These are phyloP conservation scores for Synanthedon formicaeformis DNA, from an alignment of 2,888 invertebrate genomes.

Conservation along the genomic window DNA sequence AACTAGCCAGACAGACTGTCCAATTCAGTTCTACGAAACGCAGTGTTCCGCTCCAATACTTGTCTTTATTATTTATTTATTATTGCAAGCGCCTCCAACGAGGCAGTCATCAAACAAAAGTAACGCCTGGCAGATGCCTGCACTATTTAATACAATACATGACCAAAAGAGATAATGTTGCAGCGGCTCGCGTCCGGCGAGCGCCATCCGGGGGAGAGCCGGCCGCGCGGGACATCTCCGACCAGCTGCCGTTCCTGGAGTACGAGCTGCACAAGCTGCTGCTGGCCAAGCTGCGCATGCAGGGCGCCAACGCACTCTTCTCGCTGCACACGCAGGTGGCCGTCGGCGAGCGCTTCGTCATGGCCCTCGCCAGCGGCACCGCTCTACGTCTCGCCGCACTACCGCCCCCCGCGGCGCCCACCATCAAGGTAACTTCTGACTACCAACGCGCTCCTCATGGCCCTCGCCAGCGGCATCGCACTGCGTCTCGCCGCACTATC, in stretches of 20 bases:
- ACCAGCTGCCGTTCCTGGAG: constrained; percentile 94
- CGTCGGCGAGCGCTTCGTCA: constrained; percentile 88
- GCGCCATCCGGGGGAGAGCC: constrained; percentile 85
- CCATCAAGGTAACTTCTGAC: constrained; percentile 54
- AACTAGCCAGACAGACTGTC: too few species aligned
- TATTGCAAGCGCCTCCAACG: too few species aligned
- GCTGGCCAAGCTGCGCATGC: constrained; percentile 88
- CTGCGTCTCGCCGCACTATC: too few species aligned
- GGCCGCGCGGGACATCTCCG: constrained; percentile 93
- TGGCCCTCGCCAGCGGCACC: constrained; percentile 90
- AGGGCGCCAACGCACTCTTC: constrained; percentile 95
- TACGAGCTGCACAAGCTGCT: constrained; percentile 94
- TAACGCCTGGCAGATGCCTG: too few species aligned
- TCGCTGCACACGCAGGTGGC: constrained; percentile 84
- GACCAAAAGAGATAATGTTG: constrained; percentile 14
- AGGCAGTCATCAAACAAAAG: too few species aligned
- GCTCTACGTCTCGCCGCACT: constrained; percentile 83
- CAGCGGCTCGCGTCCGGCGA: constrained; percentile 82
- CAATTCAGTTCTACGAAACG: too few species aligned
- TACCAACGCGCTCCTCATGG: too few species aligned
- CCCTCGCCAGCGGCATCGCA: too few species aligned
- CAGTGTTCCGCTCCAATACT: too few species aligned
- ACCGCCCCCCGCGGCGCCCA: constrained; percentile 70
- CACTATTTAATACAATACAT: background rate
- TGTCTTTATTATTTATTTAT: too few species aligned